phyloP scores from a whole-genome alignment of 92 coral and sea anemone species.

The Siderastrea siderea region DNA sequence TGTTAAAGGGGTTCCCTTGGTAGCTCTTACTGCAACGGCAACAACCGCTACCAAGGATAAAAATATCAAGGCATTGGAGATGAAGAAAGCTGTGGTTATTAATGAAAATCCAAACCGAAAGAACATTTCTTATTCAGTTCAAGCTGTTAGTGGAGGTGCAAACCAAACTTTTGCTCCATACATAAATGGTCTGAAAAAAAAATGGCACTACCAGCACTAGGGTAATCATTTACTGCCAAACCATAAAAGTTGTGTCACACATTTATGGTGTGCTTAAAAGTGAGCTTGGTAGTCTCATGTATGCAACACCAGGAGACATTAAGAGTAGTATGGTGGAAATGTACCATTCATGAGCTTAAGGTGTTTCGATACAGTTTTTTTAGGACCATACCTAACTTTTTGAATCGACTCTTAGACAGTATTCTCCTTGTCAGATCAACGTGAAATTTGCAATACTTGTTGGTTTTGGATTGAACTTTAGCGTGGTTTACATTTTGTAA shows the following conservation, averaged over 20 bases:
- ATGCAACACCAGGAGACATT: constrained; percentile 2
- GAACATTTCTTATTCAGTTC: constrained; percentile 64
- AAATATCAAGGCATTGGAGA: constrained; percentile 29
- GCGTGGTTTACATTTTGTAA: no score
- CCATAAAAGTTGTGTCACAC: constrained; percentile 57
- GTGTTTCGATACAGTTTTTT: no score
- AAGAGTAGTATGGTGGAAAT: constrained; percentile 60
- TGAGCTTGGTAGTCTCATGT: constrained; percentile 32
- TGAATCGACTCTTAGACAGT: no score
- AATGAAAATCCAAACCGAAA: constrained; percentile 45
- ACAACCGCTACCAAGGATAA: constrained; percentile 27
- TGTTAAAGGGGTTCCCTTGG: constrained; percentile 19
- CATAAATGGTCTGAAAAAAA: constrained; percentile 30
- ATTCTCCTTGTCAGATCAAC: no score
- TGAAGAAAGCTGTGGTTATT: constrained; percentile 25
- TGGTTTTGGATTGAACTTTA: no score
- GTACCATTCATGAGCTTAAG: constrained; percentile 63
- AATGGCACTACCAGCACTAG: constrained; percentile 33
- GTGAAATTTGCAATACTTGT: no score
- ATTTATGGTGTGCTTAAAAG: constrained; percentile 61
- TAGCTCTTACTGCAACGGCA: constrained; percentile 46
- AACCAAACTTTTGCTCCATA: constrained; percentile 52
- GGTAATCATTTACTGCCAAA: constrained; percentile 74
- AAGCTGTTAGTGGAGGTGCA: constrained; percentile 49
- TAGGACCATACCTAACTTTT: no score